These are phyloP conservation scores for Melanotus villosus DNA, from an alignment of 2,888 invertebrate genomes.

Conservation along the genomic window DNA sequence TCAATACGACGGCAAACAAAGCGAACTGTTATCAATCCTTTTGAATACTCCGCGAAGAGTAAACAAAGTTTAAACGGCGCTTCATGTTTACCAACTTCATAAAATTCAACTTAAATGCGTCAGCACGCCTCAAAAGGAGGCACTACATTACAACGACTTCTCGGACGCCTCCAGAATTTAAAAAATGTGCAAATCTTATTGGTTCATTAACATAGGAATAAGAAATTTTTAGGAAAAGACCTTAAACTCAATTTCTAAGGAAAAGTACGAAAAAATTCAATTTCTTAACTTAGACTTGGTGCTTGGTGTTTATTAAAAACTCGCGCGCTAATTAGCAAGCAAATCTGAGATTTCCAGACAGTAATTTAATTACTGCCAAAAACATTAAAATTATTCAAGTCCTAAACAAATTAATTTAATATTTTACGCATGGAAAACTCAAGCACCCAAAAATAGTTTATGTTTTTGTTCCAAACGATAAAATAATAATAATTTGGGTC, in stretches of 20 bases:
- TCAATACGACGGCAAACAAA: background rate
- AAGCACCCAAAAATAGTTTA: too few species aligned
- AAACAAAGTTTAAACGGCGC: slow-evolving; percentile 19
- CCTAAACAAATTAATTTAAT: too few species aligned
- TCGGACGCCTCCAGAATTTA: slow-evolving; percentile 22
- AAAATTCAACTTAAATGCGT: slow-evolving; percentile 21
- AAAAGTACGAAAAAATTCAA: too few species aligned
- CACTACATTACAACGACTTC: slow-evolving; percentile 18
- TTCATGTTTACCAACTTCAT: slow-evolving; percentile 22
- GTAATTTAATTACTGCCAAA: too few species aligned
- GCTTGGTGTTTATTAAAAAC: too few species aligned
- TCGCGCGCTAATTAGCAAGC: too few species aligned
- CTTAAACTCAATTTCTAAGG: background rate
- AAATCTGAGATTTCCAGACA: too few species aligned
- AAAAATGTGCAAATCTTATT: slow-evolving; percentile 16
- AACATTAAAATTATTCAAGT: too few species aligned
- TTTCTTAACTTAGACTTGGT: too few species aligned
- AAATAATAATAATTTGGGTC: too few species aligned
- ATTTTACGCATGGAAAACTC: too few species aligned
- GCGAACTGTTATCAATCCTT: background rate
- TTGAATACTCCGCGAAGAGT: slow-evolving; percentile 15
- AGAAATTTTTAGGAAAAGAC: background rate
- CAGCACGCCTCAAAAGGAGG: slow-evolving; percentile 19
- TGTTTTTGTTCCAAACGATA: too few species aligned
- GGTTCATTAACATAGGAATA: slow-evolving; percentile 25